Evolutionary conservation across 2,888 invertebrate species (phyloP), one percentile per base, ranked within the genome.

Genomic region (Drosophila vallismaia): DNA sequence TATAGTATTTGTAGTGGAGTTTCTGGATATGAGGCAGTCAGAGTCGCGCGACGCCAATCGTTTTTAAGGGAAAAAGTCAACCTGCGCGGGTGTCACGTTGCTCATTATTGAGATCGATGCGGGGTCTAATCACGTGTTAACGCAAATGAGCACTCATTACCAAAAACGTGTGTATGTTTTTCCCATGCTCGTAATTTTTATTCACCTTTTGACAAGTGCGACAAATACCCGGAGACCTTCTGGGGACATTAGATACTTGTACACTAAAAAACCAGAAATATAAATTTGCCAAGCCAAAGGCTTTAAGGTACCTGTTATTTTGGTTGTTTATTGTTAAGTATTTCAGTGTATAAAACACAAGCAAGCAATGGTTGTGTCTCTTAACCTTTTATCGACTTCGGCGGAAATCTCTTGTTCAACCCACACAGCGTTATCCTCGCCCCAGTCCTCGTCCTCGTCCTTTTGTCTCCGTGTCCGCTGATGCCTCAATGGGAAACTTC

Each of bases 91-190:
- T 76, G 85, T 79, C 85, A 82, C 81, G 84, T 82, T 73, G 69
- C 72, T 81, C 86, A 77, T 84, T 84, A 84, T 78, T 66, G 86
- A 84, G 84, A 88, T 84, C 77, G 77, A 84, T 84, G 74, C 74
- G 78, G 69, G 74, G 75, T 76, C 86, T 83, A 84, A 84, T 88
- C 86, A 86, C 76, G 80, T 88, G 86, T 77, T 77, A 84, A 77
- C 83, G 82, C 82, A 87, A 85, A 87, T 79, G 83, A 85, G 79
- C 77, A 79, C 83, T 79, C 83, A 87, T 83, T 83, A 83, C 78
- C 46, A 56, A 51, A 42, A 46, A 53, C 64, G 36, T 55, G 48
- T 29, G 49, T 29, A 40, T 19, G 33, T 33, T 28, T 26, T 19
- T 26, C 36, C 28, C 52, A 36, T 10, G 28, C 31, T 40, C 36